Percentiles rank a stretch among this genome's conserved stretches.
Evolutionary conservation across 2,888 invertebrate genomes (phyloP).

Genomic region (Macrosoma leucophasiata): DNA sequence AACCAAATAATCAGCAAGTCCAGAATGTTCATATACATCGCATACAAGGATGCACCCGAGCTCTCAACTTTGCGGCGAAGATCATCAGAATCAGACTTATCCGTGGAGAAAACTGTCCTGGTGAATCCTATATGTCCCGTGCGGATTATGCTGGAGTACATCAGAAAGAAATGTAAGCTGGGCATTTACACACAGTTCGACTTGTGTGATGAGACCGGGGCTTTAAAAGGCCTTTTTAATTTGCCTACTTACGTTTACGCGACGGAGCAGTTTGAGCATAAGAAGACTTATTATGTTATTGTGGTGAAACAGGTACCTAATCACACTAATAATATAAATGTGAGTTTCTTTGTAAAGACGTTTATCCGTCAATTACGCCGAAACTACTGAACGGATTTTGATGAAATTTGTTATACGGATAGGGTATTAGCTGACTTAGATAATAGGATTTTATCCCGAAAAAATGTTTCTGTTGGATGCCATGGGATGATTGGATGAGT

Average conservation of each 20-base stretch:
- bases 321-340: no score
- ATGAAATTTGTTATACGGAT: no score
- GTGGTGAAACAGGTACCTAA: slow-evolving; percentile 47
- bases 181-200: slow-evolving; percentile 52
- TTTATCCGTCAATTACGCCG: no score
- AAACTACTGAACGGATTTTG: no score
- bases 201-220: slow-evolving; percentile 48
- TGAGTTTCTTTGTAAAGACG: no score
- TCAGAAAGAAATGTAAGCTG: slow-evolving; percentile 53
- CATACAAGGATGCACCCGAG: slow-evolving; percentile 55
- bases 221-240: slow-evolving; percentile 41
- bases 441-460: no score
- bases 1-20: no score
- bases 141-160: slow-evolving; percentile 59
- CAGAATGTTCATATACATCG: slow-evolving; percentile 51
- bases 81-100: slow-evolving; percentile 35
- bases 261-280: slow-evolving; percentile 47
- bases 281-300: slow-evolving; percentile 51
- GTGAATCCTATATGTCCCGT: slow-evolving; percentile 59
- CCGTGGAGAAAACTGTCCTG: slow-evolving; percentile 47
- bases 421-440: no score
- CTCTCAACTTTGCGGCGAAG: slow-evolving; percentile 32
- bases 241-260: slow-evolving; percentile 48
- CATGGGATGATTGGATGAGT: no score
- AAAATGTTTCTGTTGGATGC: no score